Conservation (phyloP, 2,797 vertebrate genomes). For the Poecilia velifera region DNA sequence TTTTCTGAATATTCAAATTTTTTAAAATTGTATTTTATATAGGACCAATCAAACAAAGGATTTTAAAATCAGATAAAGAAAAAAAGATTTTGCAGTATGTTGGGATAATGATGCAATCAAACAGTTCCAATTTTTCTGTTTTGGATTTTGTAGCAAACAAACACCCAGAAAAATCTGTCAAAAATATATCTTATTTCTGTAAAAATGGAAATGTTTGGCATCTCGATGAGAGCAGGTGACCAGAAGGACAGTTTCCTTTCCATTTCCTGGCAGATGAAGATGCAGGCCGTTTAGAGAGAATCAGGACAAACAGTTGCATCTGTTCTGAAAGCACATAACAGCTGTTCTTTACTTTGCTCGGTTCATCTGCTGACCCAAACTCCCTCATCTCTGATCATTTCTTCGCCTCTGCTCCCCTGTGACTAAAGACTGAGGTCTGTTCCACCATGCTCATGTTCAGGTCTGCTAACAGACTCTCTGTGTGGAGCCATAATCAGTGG, state of each 20-base stretch:
- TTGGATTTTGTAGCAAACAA: no score
- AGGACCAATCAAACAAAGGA: no score
- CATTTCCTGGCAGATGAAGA: conserved; percentile 7
- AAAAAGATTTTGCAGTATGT: no score
- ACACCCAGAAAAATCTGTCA: no score
- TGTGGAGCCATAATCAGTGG: conserved; percentile 8
- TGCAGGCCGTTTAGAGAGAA: not conserved
- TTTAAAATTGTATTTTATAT: no score
- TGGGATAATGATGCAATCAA: no score
- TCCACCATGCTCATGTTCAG: not conserved
- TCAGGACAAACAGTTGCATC: conserved; percentile 7
- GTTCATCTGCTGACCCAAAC: conserved; percentile 5
- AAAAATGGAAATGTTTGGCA: not conserved
- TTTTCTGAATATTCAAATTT: no score
- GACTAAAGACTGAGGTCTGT: conserved; percentile 14
- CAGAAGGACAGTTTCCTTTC: not conserved
- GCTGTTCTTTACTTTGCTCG: conserved; percentile 13
- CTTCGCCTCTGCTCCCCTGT: conserved; percentile 15
- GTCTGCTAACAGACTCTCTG: conserved; percentile 31
- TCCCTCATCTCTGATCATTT: conserved; percentile 11
- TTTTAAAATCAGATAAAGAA: no score
- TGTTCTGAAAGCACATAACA: not conserved
- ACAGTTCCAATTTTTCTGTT: no score
- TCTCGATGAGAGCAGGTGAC: not conserved
- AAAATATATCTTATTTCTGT: no score